A percentile compares a stretch with the other conserved stretches of the same genome.
These are phyloP conservation scores for Pitta sordida DNA, from an alignment of 2,113 vertebrate species.

Conservation along the genomic window DNA sequence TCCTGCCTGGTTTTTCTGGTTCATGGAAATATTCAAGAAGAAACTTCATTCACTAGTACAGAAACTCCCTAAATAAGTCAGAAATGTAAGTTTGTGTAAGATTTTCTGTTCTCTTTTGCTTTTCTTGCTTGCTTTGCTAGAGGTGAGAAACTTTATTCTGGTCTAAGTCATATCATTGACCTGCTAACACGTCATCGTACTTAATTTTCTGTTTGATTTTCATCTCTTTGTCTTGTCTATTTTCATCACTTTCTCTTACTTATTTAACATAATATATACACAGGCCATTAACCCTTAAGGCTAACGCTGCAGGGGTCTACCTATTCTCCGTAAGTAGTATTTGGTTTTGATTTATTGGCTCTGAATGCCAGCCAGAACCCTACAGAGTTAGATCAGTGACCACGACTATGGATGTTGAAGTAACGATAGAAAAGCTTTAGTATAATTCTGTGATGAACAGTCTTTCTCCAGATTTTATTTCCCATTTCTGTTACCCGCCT, in stretches of 20 bases:
- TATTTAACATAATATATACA: neutral
- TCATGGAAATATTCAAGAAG: neutral
- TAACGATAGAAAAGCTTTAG: neutral
- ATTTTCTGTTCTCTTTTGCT: neutral
- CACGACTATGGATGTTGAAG: neutral
- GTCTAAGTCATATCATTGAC: neutral
- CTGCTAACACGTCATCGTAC: neutral
- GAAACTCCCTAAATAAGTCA: neutral
- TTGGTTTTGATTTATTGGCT: neutral
- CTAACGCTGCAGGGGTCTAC: neutral
- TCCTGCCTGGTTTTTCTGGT: constrained; percentile 10
- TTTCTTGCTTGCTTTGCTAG: neutral
- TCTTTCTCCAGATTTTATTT: neutral
- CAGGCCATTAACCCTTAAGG: neutral
- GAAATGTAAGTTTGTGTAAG: neutral
- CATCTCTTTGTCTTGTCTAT: neutral
- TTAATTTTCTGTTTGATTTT: neutral
- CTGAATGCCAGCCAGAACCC: neutral
- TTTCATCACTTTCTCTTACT: neutral
- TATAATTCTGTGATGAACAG: neutral
- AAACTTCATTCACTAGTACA: neutral
- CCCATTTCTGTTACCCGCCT: neutral
- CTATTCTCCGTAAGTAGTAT: neutral
- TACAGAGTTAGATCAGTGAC: neutral
- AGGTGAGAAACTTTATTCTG: neutral